Evolutionary conservation across 1,140 invertebrate species (phyloP).

Genomic region (Drosophila persimilis): DNA sequence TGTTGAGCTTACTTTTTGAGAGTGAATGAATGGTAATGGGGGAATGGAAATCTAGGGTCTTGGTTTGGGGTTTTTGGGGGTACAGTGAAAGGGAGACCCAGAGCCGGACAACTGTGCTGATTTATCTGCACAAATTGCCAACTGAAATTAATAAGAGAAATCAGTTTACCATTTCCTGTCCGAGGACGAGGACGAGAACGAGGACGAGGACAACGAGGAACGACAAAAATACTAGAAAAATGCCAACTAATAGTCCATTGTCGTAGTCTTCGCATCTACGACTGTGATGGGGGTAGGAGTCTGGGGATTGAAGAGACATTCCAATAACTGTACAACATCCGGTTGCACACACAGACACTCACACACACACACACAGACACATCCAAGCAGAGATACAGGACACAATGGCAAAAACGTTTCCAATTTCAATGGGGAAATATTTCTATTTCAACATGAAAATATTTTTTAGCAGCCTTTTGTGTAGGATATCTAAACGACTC

Average conservation of each 20-base stretch:
- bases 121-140: constrained; percentile 74
- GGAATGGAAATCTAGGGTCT: background rate
- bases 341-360: constrained; percentile 41
- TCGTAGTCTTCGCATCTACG: constrained; percentile 11
- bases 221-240: constrained; percentile 61
- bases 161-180: constrained; percentile 76
- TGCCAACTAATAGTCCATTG: constrained; percentile 68
- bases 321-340: constrained; percentile 79
- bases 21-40: background rate
- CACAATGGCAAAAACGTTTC: constrained; percentile 74
- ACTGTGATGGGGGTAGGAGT: background rate
- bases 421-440: constrained; percentile 75
- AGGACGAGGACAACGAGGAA: constrained; percentile 6
- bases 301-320: constrained; percentile 61
- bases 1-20: constrained; percentile 45
- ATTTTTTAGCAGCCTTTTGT: constrained; percentile 66
- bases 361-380: background rate
- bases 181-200: constrained; percentile 10
- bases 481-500: constrained; percentile 59
- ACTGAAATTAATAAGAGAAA: constrained; percentile 76
- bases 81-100: constrained; percentile 8
- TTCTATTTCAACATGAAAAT: constrained; percentile 77
- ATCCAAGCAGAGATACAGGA: background rate
- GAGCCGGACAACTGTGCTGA: constrained; percentile 44
- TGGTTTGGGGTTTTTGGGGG: background rate